These are phyloP conservation scores for Catocala fraxini DNA, from an alignment of 2,888 invertebrate genomes.

Conservation along the genomic window DNA sequence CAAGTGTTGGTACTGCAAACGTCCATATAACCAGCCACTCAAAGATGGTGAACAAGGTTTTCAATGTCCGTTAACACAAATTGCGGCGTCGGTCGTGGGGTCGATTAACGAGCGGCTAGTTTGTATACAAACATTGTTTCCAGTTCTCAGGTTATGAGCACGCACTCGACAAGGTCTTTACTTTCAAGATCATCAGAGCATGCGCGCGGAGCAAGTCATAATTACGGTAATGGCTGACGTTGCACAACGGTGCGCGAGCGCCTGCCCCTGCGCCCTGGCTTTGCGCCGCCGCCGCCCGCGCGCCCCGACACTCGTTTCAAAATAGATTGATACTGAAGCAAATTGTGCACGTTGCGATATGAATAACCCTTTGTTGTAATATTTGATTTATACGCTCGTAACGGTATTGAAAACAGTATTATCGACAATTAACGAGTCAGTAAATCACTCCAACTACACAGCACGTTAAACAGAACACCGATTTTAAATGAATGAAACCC, in stretches of 20 bases:
- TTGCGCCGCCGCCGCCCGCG: conserved; percentile 32
- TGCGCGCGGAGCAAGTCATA: conserved; percentile 75
- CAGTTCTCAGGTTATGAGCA: conserved; percentile 73
- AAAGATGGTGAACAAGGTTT: background rate
- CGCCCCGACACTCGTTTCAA: conserved; percentile 65
- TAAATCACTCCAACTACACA: background rate
- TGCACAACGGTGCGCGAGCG: conserved; percentile 68
- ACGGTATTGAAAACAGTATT: background rate
- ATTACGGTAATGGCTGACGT: conserved; percentile 80
- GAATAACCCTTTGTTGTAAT: background rate
- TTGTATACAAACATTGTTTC: conserved; percentile 78
- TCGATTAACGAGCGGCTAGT: conserved; percentile 53
- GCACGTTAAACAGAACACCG: conserved; percentile 25
- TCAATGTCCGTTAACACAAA: background rate
- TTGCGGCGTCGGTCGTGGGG: conserved; percentile 13
- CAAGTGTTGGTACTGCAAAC: no score
- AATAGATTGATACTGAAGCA: conserved; percentile 60
- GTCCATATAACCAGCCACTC: no score
- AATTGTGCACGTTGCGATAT: conserved; percentile 33
- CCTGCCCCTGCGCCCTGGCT: conserved; percentile 19
- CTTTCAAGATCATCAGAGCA: conserved; percentile 87
- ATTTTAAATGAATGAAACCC: conserved; percentile 9
- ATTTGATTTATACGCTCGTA: conserved; percentile 3
- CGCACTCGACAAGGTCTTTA: conserved; percentile 79
- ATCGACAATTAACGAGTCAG: background rate